These are phyloP conservation scores for Eira barbara DNA, from an alignment of 2,113 vertebrate species.

Conservation along the genomic window DNA sequence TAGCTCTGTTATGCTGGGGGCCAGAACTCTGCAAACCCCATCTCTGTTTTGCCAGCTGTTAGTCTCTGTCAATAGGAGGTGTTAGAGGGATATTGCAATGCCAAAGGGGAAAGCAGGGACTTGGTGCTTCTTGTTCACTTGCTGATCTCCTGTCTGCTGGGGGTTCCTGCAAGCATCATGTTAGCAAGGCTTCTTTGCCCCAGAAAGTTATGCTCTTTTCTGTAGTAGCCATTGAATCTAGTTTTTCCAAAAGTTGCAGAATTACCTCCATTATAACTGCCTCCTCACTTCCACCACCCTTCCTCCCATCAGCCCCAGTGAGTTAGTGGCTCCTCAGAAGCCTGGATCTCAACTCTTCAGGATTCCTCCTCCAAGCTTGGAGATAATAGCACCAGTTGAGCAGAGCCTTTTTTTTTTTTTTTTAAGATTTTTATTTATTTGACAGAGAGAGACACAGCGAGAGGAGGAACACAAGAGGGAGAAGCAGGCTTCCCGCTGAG, in stretches of 20 bases:
- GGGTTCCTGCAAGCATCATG: neutral
- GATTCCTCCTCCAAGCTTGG: neutral
- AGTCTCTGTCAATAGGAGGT: neutral
- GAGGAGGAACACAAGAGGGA: too few relatives aligned
- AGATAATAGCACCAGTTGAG: neutral
- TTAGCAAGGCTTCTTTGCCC: neutral
- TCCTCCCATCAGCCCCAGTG: neutral
- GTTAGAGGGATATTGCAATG: neutral
- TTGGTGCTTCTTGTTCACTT: neutral
- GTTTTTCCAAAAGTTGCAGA: neutral
- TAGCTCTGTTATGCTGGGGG: neutral
- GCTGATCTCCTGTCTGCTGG: neutral
- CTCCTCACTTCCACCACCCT: neutral
- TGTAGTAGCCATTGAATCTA: neutral
- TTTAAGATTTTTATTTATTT: too few relatives aligned
- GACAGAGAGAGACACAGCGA: too few relatives aligned
- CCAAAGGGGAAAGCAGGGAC: neutral
- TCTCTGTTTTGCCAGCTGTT: neutral
- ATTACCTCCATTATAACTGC: neutral
- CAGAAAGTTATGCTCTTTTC: neutral
- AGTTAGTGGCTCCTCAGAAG: neutral
- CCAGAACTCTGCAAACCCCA: neutral
- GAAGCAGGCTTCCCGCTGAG: too few relatives aligned
- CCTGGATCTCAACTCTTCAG: neutral
- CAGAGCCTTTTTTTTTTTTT: neutral